Evolutionary conservation across 2,113 vertebrate genomes (phyloP), one percentile per base, ranked within the genome.

Genomic region (Zapus hudsonius): DNA sequence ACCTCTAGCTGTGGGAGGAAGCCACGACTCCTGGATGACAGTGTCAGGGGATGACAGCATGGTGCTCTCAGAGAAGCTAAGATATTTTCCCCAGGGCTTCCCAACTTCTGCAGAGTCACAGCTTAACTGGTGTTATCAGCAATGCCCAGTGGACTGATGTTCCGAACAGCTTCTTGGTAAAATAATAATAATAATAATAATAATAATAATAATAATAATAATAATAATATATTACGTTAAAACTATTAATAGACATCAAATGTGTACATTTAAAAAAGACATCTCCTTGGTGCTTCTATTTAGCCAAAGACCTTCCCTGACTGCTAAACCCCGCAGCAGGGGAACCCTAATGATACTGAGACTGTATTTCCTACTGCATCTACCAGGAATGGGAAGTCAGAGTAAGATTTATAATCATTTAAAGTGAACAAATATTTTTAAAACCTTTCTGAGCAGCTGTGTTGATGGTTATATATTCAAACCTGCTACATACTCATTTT

Each of bases 401-500:
- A 88, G 61, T 92, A 84, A 93, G 11, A 91, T 86, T 89, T 92
- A 84, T 12, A 83, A 67, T 85, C 47, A 82, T 33, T 73, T 79
- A 73, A 81, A 92, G 85, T 42, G 59, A 93, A 73, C 47, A 72
- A 79, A 75, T n/a, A 52, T 15, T 80, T 70, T 81, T 64, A 25
- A 91, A 87, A 82, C 80, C 38, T 83, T 91, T 87, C 70, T 29
- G n/a, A 95, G 70, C 73, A 95, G 91, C 69, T 94, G 12, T 89
- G 27, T 87, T 93, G 57, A n/a, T 92, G 44, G 40, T 93, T 92
- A 81, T 69, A 72, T 61, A 83, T 79, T 94, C 64, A 84, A 94
- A 84, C 44, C 6, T 86, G 52, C 80, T 87, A 83, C 23, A 89
- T 69, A 89, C 38, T 92, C 69, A 67, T 78, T 95, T 96, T 87